A percentile compares a stretch with the other conserved stretches of the same genome.
These are phyloP conservation scores for Holacanthella duospinosa DNA, from an alignment of 2,888 invertebrate species.

Conservation along the genomic window DNA sequence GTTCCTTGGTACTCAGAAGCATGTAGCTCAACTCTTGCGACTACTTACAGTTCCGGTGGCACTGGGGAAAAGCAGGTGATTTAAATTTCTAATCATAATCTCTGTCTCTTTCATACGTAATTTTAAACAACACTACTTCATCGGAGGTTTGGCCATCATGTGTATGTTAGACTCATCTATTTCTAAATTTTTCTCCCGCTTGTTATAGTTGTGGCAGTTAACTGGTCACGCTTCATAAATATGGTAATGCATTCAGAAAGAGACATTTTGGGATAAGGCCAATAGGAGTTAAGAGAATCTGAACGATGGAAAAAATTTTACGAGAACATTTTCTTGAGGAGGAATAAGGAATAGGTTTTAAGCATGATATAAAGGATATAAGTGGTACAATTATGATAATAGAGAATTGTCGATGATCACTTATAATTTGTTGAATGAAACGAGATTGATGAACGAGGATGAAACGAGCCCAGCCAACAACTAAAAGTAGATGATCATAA, in stretches of 20 bases:
- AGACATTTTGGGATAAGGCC: not conserved
- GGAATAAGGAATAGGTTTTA: too few relatives aligned
- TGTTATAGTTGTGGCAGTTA: not conserved
- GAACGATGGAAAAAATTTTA: too few relatives aligned
- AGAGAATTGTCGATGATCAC: too few relatives aligned
- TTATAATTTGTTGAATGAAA: too few relatives aligned
- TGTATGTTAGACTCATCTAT: not conserved
- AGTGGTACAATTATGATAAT: too few relatives aligned
- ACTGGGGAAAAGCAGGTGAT: conserved; percentile 71
- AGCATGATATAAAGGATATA: too few relatives aligned
- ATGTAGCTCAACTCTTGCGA: conserved; percentile 93
- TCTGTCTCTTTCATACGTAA: not conserved
- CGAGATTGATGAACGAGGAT: too few relatives aligned
- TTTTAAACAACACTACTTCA: not conserved
- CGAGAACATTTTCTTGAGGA: too few relatives aligned
- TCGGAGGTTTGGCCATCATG: not conserved
- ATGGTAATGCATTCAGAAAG: not conserved
- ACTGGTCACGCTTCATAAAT: conserved; percentile 3
- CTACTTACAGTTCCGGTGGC: conserved; percentile 94
- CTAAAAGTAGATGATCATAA: too few relatives aligned
- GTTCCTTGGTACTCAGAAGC: conserved; percentile 98
- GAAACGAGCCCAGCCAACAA: too few relatives aligned
- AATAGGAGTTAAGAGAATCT: not conserved
- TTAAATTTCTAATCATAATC: too few relatives aligned
- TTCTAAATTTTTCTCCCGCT: not conserved